Base-by-base conservation (phyloP, 1,140 invertebrate genomes). In the Dendrolimus punctatus region DNA sequence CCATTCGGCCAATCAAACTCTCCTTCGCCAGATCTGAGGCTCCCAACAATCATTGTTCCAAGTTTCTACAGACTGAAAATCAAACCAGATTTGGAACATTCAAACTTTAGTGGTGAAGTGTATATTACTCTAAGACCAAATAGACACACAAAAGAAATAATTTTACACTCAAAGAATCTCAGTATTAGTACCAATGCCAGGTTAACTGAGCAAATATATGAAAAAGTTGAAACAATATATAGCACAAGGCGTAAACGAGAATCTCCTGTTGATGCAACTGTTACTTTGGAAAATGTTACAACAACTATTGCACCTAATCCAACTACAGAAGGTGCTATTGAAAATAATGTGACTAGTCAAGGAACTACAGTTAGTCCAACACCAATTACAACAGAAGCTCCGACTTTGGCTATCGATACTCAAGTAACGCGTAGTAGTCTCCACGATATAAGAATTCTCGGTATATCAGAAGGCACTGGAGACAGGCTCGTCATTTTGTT, bases 31-130 rank as follows among this genome's bases (percentile, higher is more conserved):
- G 68, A 82, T 44, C 66, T 86, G 0, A 85, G 92, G 44, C 85
- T 95, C 0, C 91, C 91, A 8, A 79, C 76, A n/a, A 71, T 80
- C 55, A 81, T 94, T 2, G 70, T 88, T 5, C 94, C 95, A 8
- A 87, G 85, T 38, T 90, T 92, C 66, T 96, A 95, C 71, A 90
- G 90, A 53, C 65, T 95, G 2, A 89, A 90, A 50, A 76, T 95
- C 23, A 83, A 88, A 53, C 88, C 91, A 2, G 88, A 92, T 71
- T 80, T 92, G 44, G 80, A 80, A 39, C 87, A 87, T 39, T 91
- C 91, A 55, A 88, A 76, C 6, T 93, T 93, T 65, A 73, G 80
- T 37, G 93, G 93, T 36, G 85, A 88, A 59, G 90, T 92, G 0
- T 81, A 75, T 36, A 93, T 94, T 39, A 85, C 88, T 40, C 64